Percentiles rank a stretch among this genome's conserved stretches.
Conservation (phyloP, 2,888 invertebrate species). For the Nycteola revayana region DNA sequence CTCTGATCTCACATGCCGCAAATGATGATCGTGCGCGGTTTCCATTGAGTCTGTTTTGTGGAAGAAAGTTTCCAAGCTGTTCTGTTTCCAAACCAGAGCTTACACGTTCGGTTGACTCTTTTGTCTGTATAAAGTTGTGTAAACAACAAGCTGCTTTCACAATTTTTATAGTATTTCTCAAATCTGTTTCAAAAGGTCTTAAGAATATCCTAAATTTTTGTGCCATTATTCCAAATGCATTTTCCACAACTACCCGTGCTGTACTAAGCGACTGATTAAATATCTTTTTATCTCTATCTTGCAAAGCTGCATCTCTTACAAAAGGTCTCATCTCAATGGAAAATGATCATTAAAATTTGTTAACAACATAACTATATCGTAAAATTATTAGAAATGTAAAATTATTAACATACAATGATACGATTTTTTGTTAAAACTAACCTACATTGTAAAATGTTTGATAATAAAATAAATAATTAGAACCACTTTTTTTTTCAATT, state of each 20-base stretch:
- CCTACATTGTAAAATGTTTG: too few species aligned
- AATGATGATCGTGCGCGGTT: constrained; percentile 8
- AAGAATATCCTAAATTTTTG: constrained; percentile 16
- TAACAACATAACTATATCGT: too few species aligned
- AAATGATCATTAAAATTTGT: too few species aligned
- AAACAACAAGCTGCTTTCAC: constrained; percentile 18
- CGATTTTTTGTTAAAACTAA: too few species aligned
- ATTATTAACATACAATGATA: too few species aligned
- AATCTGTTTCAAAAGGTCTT: constrained; percentile 6
- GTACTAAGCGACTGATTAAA: constrained; percentile 17
- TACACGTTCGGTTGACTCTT: constrained; percentile 12
- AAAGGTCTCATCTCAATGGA: constrained; percentile 26
- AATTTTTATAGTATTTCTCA: constrained; percentile 7
- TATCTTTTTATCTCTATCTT: constrained; percentile 14
- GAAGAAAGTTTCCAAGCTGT: constrained; percentile 15
- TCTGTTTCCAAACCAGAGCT: constrained; percentile 13
- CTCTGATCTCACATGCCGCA: constrained; percentile 18
- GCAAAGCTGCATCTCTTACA: constrained; percentile 12
- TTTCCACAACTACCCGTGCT: constrained; percentile 18
- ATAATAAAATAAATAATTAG: too few species aligned
- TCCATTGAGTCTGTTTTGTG: constrained; percentile 13
- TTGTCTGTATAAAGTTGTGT: constrained; percentile 16
- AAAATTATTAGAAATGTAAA: too few species aligned
- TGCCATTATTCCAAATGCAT: constrained; percentile 20
- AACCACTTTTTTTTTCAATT: too few species aligned